Base-by-base conservation (phyloP, 2,113 vertebrate genomes). In the Penelope pileata region DNA sequence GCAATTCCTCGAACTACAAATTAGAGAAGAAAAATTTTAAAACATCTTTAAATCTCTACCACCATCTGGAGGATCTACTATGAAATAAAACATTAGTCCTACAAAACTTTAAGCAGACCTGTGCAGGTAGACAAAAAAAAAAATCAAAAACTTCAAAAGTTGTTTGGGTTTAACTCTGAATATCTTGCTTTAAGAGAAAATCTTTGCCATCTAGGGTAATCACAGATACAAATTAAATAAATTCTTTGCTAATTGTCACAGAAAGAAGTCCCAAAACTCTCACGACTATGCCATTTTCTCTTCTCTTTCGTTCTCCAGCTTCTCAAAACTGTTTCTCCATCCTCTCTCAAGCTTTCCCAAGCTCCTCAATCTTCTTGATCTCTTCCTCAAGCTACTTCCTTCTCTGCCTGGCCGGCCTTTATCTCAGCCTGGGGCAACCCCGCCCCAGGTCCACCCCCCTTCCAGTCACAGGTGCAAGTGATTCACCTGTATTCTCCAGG, bases 31-130 rank as follows among this genome's bases (percentile, higher is more conserved):
- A 38, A 67, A 64, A 38, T 26, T 78, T 89, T 36, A 48, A 83
- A 10, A 6, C 12, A 62, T 64, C 47, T 63, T 85, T 81, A 96
- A 91, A 68, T 76, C 89, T 96, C 95, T 97, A 96, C 83, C 75
- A 95, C 96, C 96, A 96, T 91, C 96, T 97, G 97, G 88, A 97
- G 96, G 95, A 76, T 70, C 82, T 45, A 34, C 45, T 80, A 68
- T 34, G 84, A 64, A 96, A 84, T 73, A 88, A 81, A 87, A 34
- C 4, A 54, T 38, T 66, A 76, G 17, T 66, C 63, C 30, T 16
- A 56, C 2, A 59, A 3, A 22, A 56, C 45, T 84, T 84, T 34
- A 84, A 59, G 34, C 9, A 91, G 29, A 43, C 3, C 3, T 63
- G 22, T 38, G 38, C 22, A 63, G 22, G 76, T 4, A 66, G 9